Evolutionary conservation across 1,140 invertebrate species (phyloP), one percentile per base, ranked within the genome.

Genomic region (Aricia agestis): DNA sequence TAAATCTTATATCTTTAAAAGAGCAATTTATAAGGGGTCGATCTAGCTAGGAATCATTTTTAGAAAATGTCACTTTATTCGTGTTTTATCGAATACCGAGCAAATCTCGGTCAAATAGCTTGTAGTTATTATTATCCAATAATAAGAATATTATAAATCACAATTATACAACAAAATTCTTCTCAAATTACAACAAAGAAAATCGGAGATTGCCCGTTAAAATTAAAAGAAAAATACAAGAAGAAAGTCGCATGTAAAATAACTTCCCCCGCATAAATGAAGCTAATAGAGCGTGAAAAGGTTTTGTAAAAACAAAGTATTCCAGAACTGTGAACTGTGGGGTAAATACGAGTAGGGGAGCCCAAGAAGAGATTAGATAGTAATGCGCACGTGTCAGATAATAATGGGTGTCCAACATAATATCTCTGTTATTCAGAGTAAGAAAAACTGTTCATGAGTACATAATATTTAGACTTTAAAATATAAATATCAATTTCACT

Each of bases 221-320:
- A 52, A 52, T 15, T 52, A 9, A 52, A 52, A 52, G 13, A 52
- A 15, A 52, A 52, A 52, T 52, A 52, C 45, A 52, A 59, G 41
- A 69, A 69, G 58, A 41, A 69, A 69, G 42, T 69, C 18, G n/a
- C 15, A 63, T 63, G 59, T 63, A 63, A 63, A 63, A 25, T 25
- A 63, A 63, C 19, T 63, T 25, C 59, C 9, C 58, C 59, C 59
- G 17, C 59, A 25, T 25, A 70, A 70, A 70, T 32, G 58, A 59
- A 70, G 25, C 68, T 70, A 70, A 70, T 70, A 58, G 59, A 70
- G 68, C 68, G 59, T 42, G 58, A 61, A 70, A 70, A 70, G 68
- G 68, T 70, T 70, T 52, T 61, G 36, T 25, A 70, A 69, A 69
- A 70, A 70, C 68, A 70, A 70, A 70, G 68, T 70, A 70, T 58